Conservation (phyloP, 2,888 invertebrate species). For the Drosophila pseudotakahashii region DNA sequence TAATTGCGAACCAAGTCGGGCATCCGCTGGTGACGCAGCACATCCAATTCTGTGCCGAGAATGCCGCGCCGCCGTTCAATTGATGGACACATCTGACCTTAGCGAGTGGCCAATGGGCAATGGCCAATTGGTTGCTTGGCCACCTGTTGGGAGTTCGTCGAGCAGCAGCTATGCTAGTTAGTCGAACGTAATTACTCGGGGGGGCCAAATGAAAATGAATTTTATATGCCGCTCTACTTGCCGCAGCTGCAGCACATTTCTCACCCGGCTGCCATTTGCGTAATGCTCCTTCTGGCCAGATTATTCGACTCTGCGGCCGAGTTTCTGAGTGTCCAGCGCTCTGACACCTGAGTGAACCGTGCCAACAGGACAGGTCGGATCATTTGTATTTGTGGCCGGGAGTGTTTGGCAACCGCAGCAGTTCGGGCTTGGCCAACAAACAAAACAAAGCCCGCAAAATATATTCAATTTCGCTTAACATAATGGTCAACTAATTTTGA, state of each 20-base stretch:
- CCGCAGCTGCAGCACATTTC: constrained; percentile 57
- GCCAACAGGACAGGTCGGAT: constrained; percentile 58
- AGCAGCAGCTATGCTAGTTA: constrained; percentile 27
- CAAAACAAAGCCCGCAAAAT: not conserved
- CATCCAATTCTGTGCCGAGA: constrained; percentile 42
- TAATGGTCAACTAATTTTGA: constrained; percentile 39
- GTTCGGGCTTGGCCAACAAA: constrained; percentile 24
- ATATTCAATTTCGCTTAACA: constrained; percentile 41
- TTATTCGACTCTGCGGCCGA: not conserved
- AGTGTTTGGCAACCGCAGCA: constrained; percentile 40
- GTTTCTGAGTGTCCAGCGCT: constrained; percentile 25
- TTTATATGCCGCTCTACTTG: constrained; percentile 41
- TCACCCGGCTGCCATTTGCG: constrained; percentile 57
- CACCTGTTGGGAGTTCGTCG: constrained; percentile 57
- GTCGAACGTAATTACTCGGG: constrained; percentile 41
- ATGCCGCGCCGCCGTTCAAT: constrained; percentile 29
- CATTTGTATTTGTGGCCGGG: constrained; percentile 31
- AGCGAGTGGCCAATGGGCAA: constrained; percentile 33
- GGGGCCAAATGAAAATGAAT: constrained; percentile 39
- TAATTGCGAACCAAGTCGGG: constrained; percentile 36
- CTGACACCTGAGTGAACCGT: constrained; percentile 66
- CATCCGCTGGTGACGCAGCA: constrained; percentile 63
- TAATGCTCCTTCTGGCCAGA: constrained; percentile 49
- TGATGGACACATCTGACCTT: constrained; percentile 72
- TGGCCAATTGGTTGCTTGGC: constrained; percentile 29